phyloP scores from a whole-genome alignment of 2,797 vertebrate genomes.

The Potorous gilbertii region DNA sequence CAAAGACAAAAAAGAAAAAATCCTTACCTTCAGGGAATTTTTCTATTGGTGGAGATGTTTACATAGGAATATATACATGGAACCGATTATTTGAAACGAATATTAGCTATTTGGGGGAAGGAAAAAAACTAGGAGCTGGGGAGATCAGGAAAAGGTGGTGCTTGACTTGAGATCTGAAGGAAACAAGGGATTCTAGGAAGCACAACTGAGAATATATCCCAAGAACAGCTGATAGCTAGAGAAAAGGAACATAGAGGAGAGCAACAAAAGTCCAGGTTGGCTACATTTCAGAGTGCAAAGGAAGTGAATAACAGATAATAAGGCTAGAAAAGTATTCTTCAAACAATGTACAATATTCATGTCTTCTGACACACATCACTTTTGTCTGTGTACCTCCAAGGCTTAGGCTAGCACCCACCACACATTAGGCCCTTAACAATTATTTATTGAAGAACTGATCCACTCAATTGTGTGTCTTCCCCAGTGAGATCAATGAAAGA shows the following conservation, averaged over 20 bases:
- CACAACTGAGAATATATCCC: background rate
- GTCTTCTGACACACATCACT: background rate
- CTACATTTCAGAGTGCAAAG: background rate
- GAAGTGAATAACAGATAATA: background rate
- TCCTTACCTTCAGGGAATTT: background rate
- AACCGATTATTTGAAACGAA: background rate
- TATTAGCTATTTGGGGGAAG: background rate
- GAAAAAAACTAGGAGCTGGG: background rate
- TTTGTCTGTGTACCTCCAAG: background rate
- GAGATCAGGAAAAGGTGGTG: background rate
- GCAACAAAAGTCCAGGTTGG: background rate
- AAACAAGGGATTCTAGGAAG: background rate
- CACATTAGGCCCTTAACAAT: background rate
- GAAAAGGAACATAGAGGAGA: background rate
- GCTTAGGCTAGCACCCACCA: background rate
- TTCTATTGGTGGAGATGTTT: background rate
- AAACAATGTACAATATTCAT: background rate
- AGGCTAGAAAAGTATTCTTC: background rate
- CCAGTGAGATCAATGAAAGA: background rate
- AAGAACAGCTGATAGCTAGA: background rate
- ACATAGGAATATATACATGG: background rate
- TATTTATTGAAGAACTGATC: background rate
- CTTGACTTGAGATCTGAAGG: background rate
- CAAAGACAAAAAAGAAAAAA: background rate
- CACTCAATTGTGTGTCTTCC: background rate